Conservation (phyloP, 2,797 vertebrate species). For the Bradypus variegatus region DNA sequence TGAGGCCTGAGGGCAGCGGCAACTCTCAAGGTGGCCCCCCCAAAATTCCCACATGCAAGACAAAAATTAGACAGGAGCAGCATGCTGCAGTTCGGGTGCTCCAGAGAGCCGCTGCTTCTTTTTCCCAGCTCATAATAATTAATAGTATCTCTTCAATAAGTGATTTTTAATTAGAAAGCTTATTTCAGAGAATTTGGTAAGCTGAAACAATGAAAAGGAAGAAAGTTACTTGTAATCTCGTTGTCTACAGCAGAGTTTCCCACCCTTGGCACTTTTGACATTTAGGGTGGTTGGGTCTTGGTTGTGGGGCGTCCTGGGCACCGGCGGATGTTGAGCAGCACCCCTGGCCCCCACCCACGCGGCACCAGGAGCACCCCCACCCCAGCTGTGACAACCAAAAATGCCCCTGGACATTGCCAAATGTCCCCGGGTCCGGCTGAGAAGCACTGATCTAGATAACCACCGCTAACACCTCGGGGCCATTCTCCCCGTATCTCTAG, state of each 20-base stretch:
- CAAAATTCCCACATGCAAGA: not conserved
- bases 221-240: not conserved
- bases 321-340: fast-evolving
- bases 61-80: fast-evolving
- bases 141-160: too few relatives aligned
- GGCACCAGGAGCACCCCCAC: not conserved
- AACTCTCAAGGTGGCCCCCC: not conserved
- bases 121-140: not conserved
- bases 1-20: not conserved
- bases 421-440: not conserved
- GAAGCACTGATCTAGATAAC: not conserved
- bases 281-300: fast-evolving
- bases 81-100: fast-evolving
- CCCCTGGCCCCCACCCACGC: too few relatives aligned
- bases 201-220: not conserved
- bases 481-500: fast-evolving
- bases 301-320: fast-evolving
- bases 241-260: not conserved
- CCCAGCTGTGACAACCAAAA: not conserved
- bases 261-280: not conserved
- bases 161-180: not conserved
- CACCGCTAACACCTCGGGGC: fast-evolving
- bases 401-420: fast-evolving
- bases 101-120: not conserved
- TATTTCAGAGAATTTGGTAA: not conserved